phyloP scores from a whole-genome alignment of 2,113 vertebrate genomes.

The Cryptotis parvus region DNA sequence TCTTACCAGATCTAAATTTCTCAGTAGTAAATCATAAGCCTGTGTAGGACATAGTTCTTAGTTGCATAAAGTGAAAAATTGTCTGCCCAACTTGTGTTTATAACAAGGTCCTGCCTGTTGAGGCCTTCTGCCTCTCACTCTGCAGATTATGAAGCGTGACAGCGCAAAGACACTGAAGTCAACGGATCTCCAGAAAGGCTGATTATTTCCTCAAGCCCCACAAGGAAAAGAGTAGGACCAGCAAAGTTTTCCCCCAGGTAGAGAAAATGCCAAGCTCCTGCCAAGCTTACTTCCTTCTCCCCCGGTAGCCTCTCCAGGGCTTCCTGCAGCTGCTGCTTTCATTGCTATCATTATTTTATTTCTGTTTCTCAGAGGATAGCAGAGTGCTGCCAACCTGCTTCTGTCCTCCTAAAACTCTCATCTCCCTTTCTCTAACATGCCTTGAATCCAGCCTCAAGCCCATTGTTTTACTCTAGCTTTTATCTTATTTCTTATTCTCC shows the following conservation, averaged over 20 bases:
- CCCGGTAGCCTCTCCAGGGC: conserved; percentile 11
- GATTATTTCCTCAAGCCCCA: conserved; percentile 57
- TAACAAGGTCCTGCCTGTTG: not conserved
- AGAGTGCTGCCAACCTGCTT: conserved; percentile 52
- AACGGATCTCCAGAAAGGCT: not conserved
- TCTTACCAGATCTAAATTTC: not conserved
- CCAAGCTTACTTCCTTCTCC: conserved; percentile 55
- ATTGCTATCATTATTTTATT: conserved; percentile 67
- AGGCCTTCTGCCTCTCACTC: not conserved
- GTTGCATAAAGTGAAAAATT: conserved; percentile 46
- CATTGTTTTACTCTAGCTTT: conserved; percentile 11
- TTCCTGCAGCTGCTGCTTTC: conserved; percentile 55
- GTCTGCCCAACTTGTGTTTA: not conserved
- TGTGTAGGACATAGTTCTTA: not conserved
- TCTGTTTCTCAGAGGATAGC: conserved; percentile 54
- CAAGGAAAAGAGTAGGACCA: conserved; percentile 38
- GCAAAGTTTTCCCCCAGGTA: conserved; percentile 58
- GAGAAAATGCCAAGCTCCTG: conserved; percentile 55
- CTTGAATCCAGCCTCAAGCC: conserved; percentile 23
- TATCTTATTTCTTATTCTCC: conserved; percentile 22
- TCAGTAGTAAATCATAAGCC: not conserved
- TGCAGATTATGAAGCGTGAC: conserved; percentile 1
- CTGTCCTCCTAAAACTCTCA: conserved; percentile 31
- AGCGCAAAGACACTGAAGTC: not conserved
- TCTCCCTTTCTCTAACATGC: conserved; percentile 22